Base-by-base conservation (phyloP, 2,113 vertebrate genomes). In the Periophthalmus modestus region DNA sequence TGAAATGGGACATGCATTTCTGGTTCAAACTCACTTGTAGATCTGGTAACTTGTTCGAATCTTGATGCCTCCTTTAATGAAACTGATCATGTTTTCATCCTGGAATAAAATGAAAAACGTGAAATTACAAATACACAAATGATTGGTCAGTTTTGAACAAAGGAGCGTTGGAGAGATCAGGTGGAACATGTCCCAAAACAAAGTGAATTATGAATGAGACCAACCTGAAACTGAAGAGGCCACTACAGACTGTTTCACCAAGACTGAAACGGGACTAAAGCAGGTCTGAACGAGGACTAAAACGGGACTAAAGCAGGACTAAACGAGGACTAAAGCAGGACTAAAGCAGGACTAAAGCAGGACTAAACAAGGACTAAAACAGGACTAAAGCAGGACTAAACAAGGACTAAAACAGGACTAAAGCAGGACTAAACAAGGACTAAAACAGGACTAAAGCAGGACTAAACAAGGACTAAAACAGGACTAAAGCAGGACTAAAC, bases 11-110 rank as follows among this genome's bases (percentile, higher is more conserved):
- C 28, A 28, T 28, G 28, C 3, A 3, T 28, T 28, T 2, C 7
- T 10, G 28, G 28, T 18, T 34, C 21, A 34, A 33, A 86, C 96
- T 94, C 92, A 99, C 97, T 98, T 98, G 93, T 98, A 99, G 86
- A 98, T 99, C 87, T 98, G 96, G 86, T 97, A 97, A 93, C 96
- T 98, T 16, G 96, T 98, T 83, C 97, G 93, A 77, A 98, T 96
- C 93, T 98, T 98, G 78, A 98, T 94, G 52, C 97, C 97, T 82
- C 97, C 97, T 93, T 97, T 98, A 87, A 98, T 98, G 68, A 99
- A 98, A 87, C 95, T 98, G 91, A 98, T 97, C 97, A 99, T 98
- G 90, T 97, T 99, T 89, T 99, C 97, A 92, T 99, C 97, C 97
- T 98, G 89, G 13, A 71, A 72, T 18, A 33, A 2, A 68, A 15